Evolutionary conservation across 2,888 invertebrate species (phyloP).

Genomic region (Plagodis pulveraria): DNA sequence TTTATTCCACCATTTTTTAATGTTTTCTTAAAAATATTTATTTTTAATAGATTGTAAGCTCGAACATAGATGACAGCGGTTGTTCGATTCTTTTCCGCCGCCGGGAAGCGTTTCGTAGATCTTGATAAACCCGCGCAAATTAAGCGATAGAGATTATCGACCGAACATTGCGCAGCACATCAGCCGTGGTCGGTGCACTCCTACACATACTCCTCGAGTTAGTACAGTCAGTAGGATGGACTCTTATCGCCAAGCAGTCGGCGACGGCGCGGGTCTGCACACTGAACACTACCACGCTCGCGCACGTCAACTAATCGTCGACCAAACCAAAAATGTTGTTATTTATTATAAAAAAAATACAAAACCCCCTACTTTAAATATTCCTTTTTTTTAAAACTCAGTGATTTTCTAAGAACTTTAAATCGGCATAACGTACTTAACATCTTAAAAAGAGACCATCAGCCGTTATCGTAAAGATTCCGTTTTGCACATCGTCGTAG

Average conservation of each 20-base stretch:
- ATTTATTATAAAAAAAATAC: constrained; percentile 10
- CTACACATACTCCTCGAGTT: not conserved
- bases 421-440: too few species aligned
- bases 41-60: not conserved
- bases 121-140: not conserved
- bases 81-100: not conserved
- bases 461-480: too few species aligned
- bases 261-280: not conserved
- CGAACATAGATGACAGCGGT: not conserved
- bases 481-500: too few species aligned
- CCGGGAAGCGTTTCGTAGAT: constrained; percentile 4
- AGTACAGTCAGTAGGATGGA: not conserved
- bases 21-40: too few species aligned
- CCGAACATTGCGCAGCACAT: not conserved
- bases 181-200: not conserved
- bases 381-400: too few species aligned
- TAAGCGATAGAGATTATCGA: not conserved
- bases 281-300: not conserved
- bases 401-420: too few species aligned
- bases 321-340: constrained; percentile 7
- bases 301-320: not conserved
- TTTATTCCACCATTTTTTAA: too few species aligned
- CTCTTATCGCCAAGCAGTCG: not conserved
- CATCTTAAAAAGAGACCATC: too few species aligned
- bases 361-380: constrained; percentile 5